These are phyloP conservation scores for Catharus fuscescens DNA, from an alignment of 2,113 vertebrate species.

Conservation along the genomic window DNA sequence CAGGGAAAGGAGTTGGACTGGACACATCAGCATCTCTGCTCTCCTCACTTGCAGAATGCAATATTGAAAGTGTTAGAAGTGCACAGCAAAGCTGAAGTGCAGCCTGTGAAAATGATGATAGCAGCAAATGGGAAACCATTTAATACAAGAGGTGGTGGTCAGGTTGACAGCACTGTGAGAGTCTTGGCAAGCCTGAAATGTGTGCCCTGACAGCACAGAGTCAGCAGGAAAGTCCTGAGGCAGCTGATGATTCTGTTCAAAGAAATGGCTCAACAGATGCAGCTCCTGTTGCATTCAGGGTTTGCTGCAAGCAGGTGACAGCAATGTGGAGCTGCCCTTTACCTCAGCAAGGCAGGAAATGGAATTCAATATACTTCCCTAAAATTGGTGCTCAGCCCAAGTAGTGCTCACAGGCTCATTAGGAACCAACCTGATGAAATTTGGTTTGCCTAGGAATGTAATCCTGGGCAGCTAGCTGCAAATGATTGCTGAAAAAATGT, in stretches of 20 bases:
- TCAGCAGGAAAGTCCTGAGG: neutral
- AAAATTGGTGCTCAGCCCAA: neutral
- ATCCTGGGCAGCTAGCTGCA: neutral
- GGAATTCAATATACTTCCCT: neutral
- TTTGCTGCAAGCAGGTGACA: neutral
- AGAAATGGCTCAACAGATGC: neutral
- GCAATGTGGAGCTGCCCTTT: neutral
- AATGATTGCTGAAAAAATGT: neutral
- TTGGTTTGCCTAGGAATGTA: neutral
- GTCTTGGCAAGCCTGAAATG: neutral
- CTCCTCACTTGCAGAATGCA: neutral
- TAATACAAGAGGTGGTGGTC: neutral
- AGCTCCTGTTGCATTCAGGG: neutral
- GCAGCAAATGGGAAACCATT: slow-evolving; percentile 35
- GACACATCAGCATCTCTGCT: neutral
- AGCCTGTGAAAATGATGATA: slow-evolving; percentile 39
- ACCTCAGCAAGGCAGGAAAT: neutral
- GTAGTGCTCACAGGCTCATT: neutral
- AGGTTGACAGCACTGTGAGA: neutral
- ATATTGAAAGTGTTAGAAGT: neutral
- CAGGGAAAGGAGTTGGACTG: neutral
- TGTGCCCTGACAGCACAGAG: neutral
- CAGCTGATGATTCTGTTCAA: neutral
- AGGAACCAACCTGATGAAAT: neutral
- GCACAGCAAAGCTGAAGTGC: neutral